A percentile compares a stretch with the other conserved stretches of the same genome.
Conservation (phyloP, 2,113 vertebrate genomes). For the Corythoichthys intestinalis region DNA sequence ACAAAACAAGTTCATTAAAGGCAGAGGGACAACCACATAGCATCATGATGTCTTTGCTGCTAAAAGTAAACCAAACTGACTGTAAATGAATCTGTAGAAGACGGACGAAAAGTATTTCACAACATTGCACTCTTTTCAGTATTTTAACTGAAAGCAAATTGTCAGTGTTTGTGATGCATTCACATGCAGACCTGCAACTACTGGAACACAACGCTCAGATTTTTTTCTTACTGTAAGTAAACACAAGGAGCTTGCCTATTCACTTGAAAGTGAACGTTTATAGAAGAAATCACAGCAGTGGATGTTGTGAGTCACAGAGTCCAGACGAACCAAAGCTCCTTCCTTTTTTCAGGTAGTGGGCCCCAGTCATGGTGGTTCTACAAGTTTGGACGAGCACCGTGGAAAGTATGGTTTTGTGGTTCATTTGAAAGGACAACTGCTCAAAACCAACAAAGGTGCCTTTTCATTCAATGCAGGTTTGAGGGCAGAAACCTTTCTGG, state of each 20-base stretch:
- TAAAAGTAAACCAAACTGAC: no score
- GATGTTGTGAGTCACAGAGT: conserved; percentile 58
- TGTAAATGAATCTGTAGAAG: no score
- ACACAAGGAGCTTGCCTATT: conserved; percentile 39
- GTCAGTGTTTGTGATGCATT: neutral
- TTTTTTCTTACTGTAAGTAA: neutral
- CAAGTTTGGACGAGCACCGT: conserved; percentile 41
- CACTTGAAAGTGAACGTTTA: conserved; percentile 38
- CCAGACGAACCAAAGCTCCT: conserved; percentile 38
- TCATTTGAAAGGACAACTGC: conserved; percentile 55
- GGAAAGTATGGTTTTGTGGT: conserved; percentile 60
- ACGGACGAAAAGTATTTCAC: neutral
- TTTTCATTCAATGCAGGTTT: conserved; percentile 39
- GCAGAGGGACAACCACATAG: no score
- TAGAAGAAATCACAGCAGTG: conserved; percentile 53
- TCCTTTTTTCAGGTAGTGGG: conserved; percentile 50
- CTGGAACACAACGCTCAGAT: neutral
- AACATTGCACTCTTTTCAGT: neutral
- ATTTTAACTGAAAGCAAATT: neutral
- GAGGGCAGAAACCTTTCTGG: conserved; percentile 14
- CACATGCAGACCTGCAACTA: neutral
- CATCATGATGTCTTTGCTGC: no score
- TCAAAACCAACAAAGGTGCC: conserved; percentile 43
- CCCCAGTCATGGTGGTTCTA: conserved; percentile 14
- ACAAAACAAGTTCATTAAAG: no score